Percentiles rank a stretch among this genome's conserved stretches.
These are phyloP conservation scores for Cyanistes caeruleus DNA, from an alignment of 2,113 vertebrate genomes.

Conservation along the genomic window DNA sequence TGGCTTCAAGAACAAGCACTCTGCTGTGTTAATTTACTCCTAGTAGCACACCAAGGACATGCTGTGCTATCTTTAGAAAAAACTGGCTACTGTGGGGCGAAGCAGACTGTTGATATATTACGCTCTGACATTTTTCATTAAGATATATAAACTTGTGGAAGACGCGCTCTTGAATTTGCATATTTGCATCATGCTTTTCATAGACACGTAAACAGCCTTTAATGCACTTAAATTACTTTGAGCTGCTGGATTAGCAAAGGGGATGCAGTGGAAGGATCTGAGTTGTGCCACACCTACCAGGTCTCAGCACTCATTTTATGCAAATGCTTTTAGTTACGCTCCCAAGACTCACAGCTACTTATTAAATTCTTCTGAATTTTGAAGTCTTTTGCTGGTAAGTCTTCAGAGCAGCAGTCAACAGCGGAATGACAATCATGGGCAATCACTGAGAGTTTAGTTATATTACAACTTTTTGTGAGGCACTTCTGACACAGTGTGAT, in stretches of 20 bases:
- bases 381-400: neutral
- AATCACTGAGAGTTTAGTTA: neutral
- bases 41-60: neutral
- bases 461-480: neutral
- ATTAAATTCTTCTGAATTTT: neutral
- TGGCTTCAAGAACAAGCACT: neutral
- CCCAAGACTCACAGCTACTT: neutral
- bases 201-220: neutral
- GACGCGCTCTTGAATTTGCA: neutral
- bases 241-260: neutral
- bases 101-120: constrained; percentile 4
- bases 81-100: neutral
- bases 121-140: neutral
- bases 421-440: neutral
- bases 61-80: neutral
- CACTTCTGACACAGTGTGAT: neutral
- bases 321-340: neutral
- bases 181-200: constrained; percentile 6
- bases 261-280: neutral
- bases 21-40: neutral
- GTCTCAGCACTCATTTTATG: neutral
- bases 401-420: neutral
- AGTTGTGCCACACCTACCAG: neutral
- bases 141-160: constrained; percentile 21
- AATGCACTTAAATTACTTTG: neutral